These are phyloP conservation scores for Drosophila mauritiana DNA, from an alignment of 1,140 invertebrate genomes.

Conservation along the genomic window DNA sequence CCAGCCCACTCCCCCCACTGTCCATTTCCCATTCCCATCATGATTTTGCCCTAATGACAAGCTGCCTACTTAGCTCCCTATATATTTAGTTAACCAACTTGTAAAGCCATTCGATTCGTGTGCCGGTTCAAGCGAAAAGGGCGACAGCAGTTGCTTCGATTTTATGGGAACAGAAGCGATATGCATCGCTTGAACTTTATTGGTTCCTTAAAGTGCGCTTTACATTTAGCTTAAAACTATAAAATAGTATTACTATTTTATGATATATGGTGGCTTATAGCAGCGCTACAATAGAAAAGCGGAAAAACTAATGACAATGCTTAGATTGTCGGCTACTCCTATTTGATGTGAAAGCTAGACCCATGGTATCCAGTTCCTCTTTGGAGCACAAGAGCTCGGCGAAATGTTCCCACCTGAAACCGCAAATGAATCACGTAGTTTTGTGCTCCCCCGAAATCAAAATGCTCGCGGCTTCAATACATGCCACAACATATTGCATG, in stretches of 20 bases:
- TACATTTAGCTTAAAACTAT: too few relatives aligned
- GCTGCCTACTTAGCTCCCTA: constrained; percentile 45
- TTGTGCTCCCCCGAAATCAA: constrained; percentile 1
- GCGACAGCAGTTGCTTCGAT: constrained; percentile 20
- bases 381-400: background rate
- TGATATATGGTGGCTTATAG: too few relatives aligned
- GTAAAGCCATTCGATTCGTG: constrained; percentile 22
- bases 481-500: constrained; percentile 14
- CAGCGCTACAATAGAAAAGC: too few relatives aligned
- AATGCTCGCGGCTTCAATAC: constrained; percentile 1
- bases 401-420: constrained; percentile 3
- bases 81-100: constrained; percentile 18
- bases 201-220: background rate
- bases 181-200: too few relatives aligned
- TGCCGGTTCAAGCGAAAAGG: constrained; percentile 23
- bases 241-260: too few relatives aligned
- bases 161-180: constrained; percentile 23
- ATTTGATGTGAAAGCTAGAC: background rate
- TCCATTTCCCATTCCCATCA: constrained; percentile 36
- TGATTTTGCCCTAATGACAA: constrained; percentile 44
- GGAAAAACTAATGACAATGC: background rate
- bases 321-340: background rate
- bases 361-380: background rate
- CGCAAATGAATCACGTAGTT: constrained; percentile 12
- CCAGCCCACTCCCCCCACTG: background rate